Evolutionary conservation across 2,113 vertebrate species (phyloP), one percentile per base, ranked within the genome.

Genomic region (Embiotoca jacksoni): DNA sequence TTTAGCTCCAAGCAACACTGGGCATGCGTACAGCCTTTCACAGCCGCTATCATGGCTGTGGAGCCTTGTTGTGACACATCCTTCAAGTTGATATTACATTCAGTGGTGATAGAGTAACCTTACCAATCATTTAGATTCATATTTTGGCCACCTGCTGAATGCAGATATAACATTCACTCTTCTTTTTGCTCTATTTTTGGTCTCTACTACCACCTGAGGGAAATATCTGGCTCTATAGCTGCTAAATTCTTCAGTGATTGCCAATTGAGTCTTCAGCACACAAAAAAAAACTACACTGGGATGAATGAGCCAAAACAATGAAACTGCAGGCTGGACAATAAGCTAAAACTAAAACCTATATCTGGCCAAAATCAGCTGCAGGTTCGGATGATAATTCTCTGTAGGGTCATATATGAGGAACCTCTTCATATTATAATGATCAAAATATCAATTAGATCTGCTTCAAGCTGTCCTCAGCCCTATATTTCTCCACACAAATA

Each of bases 171-270:
- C 6, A 35, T 16, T 58, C 33, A 35, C 33, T 16, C 55, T 36
- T 36, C 55, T 36, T 58, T 35, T 36, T 33, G 33, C 32, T 58
- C 55, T 9, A 33, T 68, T 44, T 55, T 50, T 50, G 49, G 15
- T 50, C 49, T 50, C 49, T 44, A 44, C 49, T 16, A 50, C 6
- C 49, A 16, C 49, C 23, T 16, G 4, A 50, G 15, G 49, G 49
- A 16, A 50, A 50, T 50, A 11, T 44, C 41, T 44, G 10, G 3
- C 10, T 44, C 41, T 44, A 3, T 23, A 23, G 23, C 23, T 44
- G 41, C 41, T 68, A 44, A 53, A 55, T 55, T 7, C 30, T 1
- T 36, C 65, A 32, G 4, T 11, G 44, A 68, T 68, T 68, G 54
- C 41, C 41, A 44, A 13, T 44, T 44, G 41, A 10, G 41, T 44